phyloP scores from a whole-genome alignment of 2,888 invertebrate genomes.

The Latrodectus elegans region DNA sequence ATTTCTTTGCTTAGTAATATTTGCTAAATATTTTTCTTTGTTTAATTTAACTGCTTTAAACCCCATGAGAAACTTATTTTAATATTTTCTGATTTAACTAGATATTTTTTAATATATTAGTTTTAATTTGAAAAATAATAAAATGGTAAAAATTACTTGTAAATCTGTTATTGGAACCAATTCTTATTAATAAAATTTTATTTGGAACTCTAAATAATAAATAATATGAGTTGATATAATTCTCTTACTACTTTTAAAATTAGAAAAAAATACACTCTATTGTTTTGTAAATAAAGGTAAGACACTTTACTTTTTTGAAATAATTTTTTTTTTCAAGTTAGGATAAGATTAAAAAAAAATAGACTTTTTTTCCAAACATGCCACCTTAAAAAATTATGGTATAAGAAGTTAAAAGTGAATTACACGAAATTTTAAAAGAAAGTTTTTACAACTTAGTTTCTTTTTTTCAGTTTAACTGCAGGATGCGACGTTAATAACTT shows the following conservation, averaged over 20 bases:
- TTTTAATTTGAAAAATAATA: too few species aligned
- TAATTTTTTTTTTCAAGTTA: neutral
- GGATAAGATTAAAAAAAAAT: neutral
- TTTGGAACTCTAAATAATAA: too few species aligned
- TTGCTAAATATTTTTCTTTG: too few species aligned
- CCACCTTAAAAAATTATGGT: slow-evolving; percentile 28
- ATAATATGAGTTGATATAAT: neutral
- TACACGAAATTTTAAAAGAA: slow-evolving; percentile 31
- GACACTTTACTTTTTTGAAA: neutral
- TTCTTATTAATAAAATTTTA: too few species aligned
- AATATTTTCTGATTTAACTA: too few species aligned
- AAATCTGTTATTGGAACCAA: too few species aligned
- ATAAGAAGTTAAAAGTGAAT: slow-evolving; percentile 12
- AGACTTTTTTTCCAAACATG: slow-evolving; percentile 22
- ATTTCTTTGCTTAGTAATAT: too few species aligned
- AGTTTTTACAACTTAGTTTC: slow-evolving; percentile 61
- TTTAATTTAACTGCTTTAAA: too few species aligned
- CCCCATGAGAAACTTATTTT: too few species aligned
- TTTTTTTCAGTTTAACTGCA: slow-evolving; percentile 9
- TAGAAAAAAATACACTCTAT: neutral
- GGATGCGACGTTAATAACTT: slow-evolving; percentile 57
- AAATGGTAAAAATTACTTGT: too few species aligned
- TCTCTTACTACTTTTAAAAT: neutral
- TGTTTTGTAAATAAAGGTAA: neutral
- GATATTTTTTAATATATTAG: too few species aligned